Base-by-base conservation (phyloP, 2,797 vertebrate species). In the Synanceia verrucosa region DNA sequence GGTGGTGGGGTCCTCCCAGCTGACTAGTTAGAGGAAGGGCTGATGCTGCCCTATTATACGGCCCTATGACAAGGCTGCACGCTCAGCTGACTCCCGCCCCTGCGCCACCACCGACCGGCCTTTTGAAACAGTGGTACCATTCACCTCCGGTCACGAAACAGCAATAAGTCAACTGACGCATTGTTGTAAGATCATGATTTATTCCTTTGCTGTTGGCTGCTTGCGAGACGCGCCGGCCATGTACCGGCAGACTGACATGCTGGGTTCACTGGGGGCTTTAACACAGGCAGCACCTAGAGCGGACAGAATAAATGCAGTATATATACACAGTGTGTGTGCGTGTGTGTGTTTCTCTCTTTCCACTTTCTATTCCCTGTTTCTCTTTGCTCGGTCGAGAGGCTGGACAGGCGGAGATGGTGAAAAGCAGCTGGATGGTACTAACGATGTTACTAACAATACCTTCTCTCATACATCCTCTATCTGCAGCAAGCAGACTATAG, bases 171-270 rank as follows among this genome's bases (percentile, higher is more conserved):
- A 96, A 94, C 95, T 94, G 95, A 96, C 95, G 93, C 92, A 88
- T 91, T 93, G 94, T 95, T 98, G 97, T 97, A 96, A 92, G 92
- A 94, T 94, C 94, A 97, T 97, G 95, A 97, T 97, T 96, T 96
- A 96, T 96, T 96, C 94, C 94, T 97, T 94, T 95, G 95, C 95
- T 96, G 92, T 91, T 76, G 86, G 86, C 94, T 93, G 91, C 92
- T 90, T 79, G 91, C 88, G 79, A 94, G 89, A 83, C 86, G 65
- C 85, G 70, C 83, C 87, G 81, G 86, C 78, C 92, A 93, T 94
- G 93, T 93, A 95, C 94, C 91, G 90, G 90, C 92, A 93, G 93
- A 93, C 94, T 92, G 94, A 94, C 94, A 93, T 87, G 66, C 68
- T 79, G 92, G 93, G 94, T 92, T 92, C 95, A 94, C 94, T 80